phyloP scores from a whole-genome alignment of 2,797 vertebrate species.

The Artibeus jamaicensis region DNA sequence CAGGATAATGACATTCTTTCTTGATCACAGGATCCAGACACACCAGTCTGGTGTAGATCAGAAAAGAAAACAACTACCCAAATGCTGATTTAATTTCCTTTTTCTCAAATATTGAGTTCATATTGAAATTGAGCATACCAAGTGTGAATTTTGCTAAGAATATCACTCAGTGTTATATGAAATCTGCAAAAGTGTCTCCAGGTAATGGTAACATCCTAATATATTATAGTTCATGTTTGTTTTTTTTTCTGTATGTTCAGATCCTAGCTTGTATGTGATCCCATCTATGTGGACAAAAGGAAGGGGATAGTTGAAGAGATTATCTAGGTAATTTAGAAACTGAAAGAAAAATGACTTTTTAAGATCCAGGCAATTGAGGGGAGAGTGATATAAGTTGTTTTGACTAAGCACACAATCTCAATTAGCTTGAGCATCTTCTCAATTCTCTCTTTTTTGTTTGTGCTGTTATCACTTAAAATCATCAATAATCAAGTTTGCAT shows the following conservation, averaged over 20 bases:
- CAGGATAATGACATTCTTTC: conserved; percentile 73
- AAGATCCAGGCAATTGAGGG: not conserved
- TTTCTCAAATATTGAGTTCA: conserved; percentile 66
- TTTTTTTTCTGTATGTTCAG: not conserved
- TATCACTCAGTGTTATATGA: conserved; percentile 23
- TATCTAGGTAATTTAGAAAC: not conserved
- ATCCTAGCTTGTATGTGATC: not conserved
- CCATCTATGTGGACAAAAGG: not conserved
- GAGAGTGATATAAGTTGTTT: not conserved
- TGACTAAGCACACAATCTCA: not conserved
- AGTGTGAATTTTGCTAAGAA: conserved; percentile 65
- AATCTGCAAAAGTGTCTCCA: conserved; percentile 24
- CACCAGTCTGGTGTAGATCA: conserved; percentile 62
- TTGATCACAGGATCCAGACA: conserved; percentile 69
- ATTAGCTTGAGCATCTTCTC: not conserved
- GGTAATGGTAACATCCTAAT: conserved; percentile 28
- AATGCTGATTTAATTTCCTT: conserved; percentile 71
- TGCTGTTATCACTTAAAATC: not conserved
- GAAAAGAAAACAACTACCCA: conserved; percentile 68
- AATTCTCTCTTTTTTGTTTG: not conserved
- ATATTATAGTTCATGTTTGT: not conserved
- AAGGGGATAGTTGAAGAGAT: not conserved
- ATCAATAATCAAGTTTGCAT: not conserved
- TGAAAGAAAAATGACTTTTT: conserved; percentile 1
- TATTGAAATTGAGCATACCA: conserved; percentile 55